Conservation (phyloP, 23 tunicate genomes). For the Aplidium turbinatum region DNA sequence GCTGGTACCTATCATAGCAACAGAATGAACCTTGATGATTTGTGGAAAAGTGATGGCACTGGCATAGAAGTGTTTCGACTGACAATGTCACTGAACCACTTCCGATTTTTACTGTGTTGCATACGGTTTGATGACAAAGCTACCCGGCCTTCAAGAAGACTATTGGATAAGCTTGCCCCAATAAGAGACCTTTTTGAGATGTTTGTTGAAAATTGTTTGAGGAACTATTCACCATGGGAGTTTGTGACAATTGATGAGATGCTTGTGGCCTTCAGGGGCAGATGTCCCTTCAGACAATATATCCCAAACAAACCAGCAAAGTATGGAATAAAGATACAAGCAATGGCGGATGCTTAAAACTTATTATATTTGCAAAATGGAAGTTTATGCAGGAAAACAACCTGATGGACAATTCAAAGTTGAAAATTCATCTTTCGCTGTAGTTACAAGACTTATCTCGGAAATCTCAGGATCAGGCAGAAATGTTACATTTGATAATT, state of each 20-base stretch:
- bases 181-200: conserved; percentile 2
- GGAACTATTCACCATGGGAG: conserved; percentile 17
- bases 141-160: conserved; percentile 2
- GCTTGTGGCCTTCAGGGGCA: conserved; percentile 26
- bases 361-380: conserved; percentile 23
- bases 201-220: conserved; percentile 16
- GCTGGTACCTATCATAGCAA: too few species aligned
- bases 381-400: conserved; percentile 40
- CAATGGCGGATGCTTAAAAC: conserved; percentile 20
- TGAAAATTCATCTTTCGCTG: not conserved
- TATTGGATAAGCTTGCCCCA: conserved; percentile 18
- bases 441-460: not conserved
- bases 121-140: conserved; percentile 22
- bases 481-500: conserved; percentile 4
- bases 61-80: conserved; percentile 10
- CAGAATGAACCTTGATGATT: too few species aligned
- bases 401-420: conserved; percentile 21
- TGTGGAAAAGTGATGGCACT: conserved; percentile 29
- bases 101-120: conserved; percentile 18
- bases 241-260: conserved; percentile 30
- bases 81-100: conserved; percentile 13
- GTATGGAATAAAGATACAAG: conserved; percentile 24
- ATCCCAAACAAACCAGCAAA: conserved; percentile 28
- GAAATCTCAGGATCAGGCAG: conserved; percentile 22
- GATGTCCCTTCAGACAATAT: conserved; percentile 25